phyloP scores from a whole-genome alignment of 1,140 invertebrate species.

The Paraescarpia echinospica region DNA sequence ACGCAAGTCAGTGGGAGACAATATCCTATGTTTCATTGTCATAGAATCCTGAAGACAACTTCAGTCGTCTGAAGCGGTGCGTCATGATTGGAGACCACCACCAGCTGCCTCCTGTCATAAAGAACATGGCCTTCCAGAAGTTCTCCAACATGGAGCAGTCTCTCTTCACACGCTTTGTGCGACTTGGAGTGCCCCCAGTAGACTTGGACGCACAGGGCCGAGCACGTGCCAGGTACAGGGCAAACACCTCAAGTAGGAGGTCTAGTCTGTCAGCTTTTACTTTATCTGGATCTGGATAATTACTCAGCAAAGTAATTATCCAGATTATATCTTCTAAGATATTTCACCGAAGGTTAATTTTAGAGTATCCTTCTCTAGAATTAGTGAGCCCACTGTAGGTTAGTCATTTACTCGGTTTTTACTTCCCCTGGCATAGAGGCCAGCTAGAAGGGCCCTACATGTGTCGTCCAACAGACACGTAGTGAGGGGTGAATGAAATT shows the following conservation, averaged over 20 bases:
- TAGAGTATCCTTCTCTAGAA: not conserved
- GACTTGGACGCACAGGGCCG: constrained; percentile 97
- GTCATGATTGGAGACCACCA: constrained; percentile 99
- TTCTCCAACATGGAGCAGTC: constrained; percentile 99
- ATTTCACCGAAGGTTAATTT: too few species aligned
- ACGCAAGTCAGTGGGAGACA: not conserved
- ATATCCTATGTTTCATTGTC: not conserved
- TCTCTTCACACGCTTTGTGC: constrained; percentile 92
- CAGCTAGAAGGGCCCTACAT: too few species aligned
- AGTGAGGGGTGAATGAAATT: not conserved
- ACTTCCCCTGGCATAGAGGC: too few species aligned
- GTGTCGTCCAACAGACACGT: too few species aligned
- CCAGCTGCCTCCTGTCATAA: constrained; percentile 97
- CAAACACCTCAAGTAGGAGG: constrained; percentile 10
- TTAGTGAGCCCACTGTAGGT: not conserved
- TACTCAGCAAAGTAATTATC: too few species aligned
- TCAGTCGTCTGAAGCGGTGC: constrained; percentile 96
- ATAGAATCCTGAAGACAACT: constrained; percentile 90
- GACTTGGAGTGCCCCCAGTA: constrained; percentile 93
- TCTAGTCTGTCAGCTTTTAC: not conserved
- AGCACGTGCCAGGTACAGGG: constrained; percentile 75
- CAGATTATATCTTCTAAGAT: too few species aligned
- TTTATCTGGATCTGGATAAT: too few species aligned
- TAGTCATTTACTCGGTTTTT: too few species aligned
- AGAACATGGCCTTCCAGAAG: constrained; percentile 99